phyloP scores from a whole-genome alignment of 2,113 vertebrate genomes.

The Theristicus caerulescens region DNA sequence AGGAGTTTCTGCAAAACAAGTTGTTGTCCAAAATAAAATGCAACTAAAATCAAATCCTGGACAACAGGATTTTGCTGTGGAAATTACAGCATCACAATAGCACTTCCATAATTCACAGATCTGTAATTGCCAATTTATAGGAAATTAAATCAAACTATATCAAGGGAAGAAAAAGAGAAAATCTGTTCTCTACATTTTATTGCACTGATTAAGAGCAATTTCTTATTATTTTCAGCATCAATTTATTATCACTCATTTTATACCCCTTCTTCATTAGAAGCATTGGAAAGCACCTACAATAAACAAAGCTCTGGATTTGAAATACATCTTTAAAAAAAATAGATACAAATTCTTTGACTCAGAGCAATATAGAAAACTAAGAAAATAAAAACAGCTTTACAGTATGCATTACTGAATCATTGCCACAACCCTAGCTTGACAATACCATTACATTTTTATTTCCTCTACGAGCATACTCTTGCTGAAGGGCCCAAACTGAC shows the following conservation, averaged over 20 bases:
- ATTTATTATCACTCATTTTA: background rate
- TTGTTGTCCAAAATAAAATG: background rate
- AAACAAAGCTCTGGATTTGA: background rate
- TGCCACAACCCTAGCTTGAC: background rate
- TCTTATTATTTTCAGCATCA: background rate
- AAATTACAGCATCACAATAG: background rate
- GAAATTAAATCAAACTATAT: background rate
- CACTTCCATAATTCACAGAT: background rate
- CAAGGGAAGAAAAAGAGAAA: background rate
- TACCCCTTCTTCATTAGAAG: background rate
- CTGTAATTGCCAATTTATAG: background rate
- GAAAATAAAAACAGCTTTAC: background rate
- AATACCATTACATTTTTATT: background rate
- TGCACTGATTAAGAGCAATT: background rate
- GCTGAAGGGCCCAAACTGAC: slow-evolving; percentile 28
- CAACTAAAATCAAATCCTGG: background rate
- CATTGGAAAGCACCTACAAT: background rate
- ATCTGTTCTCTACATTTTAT: background rate
- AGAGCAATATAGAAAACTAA: background rate
- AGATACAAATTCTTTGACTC: background rate
- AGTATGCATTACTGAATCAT: background rate
- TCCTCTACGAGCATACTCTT: background rate
- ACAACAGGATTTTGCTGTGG: background rate
- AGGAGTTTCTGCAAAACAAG: background rate
- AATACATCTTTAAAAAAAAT: background rate